Percentiles rank a stretch among this genome's conserved stretches.
Conservation (phyloP, 2,113 vertebrate species). For the Macrotus californicus region DNA sequence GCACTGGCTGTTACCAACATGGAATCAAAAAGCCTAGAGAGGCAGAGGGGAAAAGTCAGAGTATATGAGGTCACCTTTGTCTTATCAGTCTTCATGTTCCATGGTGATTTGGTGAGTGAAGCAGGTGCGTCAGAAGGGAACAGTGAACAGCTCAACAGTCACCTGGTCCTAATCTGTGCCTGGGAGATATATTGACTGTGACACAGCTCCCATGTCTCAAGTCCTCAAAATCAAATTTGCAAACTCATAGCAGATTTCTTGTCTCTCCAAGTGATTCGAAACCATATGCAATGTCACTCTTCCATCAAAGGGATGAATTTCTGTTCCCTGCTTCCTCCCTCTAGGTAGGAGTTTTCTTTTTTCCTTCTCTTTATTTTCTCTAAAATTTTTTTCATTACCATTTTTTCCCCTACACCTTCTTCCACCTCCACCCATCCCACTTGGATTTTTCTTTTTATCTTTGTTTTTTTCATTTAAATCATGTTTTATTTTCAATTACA, state of each 20-base stretch:
- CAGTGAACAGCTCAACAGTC: background rate
- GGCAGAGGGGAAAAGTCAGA: background rate
- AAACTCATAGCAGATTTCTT: constrained; percentile 3
- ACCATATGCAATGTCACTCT: background rate
- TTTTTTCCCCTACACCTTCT: too few relatives aligned
- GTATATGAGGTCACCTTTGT: background rate
- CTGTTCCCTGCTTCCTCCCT: background rate
- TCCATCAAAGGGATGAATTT: background rate
- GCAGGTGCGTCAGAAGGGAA: background rate
- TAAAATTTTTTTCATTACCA: too few relatives aligned
- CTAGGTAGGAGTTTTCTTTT: background rate
- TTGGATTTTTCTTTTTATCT: too few relatives aligned
- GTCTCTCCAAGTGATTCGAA: background rate
- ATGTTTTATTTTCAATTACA: too few relatives aligned
- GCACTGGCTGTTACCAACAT: background rate
- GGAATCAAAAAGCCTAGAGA: background rate
- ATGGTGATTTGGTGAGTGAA: background rate
- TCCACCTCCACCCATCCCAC: too few relatives aligned
- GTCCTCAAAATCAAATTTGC: constrained; percentile 46
- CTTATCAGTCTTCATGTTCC: background rate
- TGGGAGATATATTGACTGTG: background rate
- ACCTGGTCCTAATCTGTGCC: background rate
- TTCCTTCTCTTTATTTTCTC: background rate
- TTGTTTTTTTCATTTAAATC: too few relatives aligned
- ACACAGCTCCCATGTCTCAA: background rate